Evolutionary conservation across 2,888 invertebrate species (phyloP).

Genomic region (Euphydryas editha): DNA sequence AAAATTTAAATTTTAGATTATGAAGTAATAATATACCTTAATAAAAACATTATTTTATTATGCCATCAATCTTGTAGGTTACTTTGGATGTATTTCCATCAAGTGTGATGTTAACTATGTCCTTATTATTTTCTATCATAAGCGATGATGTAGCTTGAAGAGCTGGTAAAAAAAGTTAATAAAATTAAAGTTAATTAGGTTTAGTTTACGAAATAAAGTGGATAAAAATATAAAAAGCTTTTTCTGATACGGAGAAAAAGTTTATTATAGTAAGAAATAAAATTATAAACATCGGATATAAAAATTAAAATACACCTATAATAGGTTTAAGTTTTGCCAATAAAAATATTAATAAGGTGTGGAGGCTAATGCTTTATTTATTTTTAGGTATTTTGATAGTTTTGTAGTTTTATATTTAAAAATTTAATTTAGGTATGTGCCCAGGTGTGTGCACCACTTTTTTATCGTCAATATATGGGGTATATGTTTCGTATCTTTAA

Average conservation of each 20-base stretch:
- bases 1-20: conserved; percentile 78
- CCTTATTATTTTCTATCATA: conserved; percentile 20
- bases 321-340: no score
- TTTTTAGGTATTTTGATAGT: no score
- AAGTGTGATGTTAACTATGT: conserved; percentile 30
- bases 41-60: conserved; percentile 78
- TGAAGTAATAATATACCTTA: conserved; percentile 66
- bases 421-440: no score
- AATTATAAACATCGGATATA: no score
- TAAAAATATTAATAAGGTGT: no score
- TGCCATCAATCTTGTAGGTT: conserved; percentile 78
- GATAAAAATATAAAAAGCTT: not conserved
- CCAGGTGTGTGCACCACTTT: no score
- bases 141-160: conserved; percentile 11
- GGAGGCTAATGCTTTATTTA: no score
- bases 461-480: no score
- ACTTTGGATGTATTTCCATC: conserved; percentile 53
- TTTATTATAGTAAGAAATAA: no score
- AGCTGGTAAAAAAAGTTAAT: not conserved
- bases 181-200: conserved; percentile 6
- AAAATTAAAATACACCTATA: no score
- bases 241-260: not conserved
- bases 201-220: not conserved
- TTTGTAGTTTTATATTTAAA: no score
- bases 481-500: no score